Percentiles rank a stretch among this genome's conserved stretches.
Evolutionary conservation across 2,888 invertebrate genomes (phyloP).

Genomic region (Alcis repandata): DNA sequence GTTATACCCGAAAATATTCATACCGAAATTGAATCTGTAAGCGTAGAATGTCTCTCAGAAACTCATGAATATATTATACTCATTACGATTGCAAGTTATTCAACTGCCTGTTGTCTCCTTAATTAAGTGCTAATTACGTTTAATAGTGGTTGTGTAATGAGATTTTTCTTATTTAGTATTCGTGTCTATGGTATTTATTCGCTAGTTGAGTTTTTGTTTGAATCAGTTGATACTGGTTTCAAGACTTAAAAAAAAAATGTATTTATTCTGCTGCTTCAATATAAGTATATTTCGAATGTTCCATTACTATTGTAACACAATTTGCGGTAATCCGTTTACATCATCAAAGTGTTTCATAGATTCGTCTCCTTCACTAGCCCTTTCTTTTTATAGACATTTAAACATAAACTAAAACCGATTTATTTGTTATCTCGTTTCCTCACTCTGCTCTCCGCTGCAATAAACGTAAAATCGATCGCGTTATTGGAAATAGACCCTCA

Average conservation of each 20-base stretch:
- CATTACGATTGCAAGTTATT: slow-evolving; percentile 42
- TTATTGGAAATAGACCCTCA: slow-evolving; percentile 13
- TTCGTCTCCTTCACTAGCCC: not conserved
- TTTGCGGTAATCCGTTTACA: no score
- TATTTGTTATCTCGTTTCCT: slow-evolving; percentile 11
- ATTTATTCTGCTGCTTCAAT: not conserved
- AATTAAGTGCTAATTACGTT: slow-evolving; percentile 45
- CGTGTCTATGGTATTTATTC: slow-evolving; percentile 11
- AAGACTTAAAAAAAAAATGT: not conserved
- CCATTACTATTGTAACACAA: no score
- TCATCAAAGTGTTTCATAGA: not conserved
- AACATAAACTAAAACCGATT: not conserved
- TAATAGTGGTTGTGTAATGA: slow-evolving; percentile 37
- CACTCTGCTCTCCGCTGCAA: not conserved
- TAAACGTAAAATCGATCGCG: slow-evolving; percentile 14
- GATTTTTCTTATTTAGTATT: slow-evolving; percentile 25
- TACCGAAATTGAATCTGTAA: no score
- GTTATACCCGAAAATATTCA: no score
- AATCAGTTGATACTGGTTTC: not conserved
- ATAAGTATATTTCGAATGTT: no score
- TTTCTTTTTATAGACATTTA: not conserved
- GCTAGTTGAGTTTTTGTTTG: not conserved
- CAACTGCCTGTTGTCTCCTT: slow-evolving; percentile 49
- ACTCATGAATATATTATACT: slow-evolving; percentile 27
- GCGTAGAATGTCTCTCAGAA: no score